Conservation (phyloP, 1,140 invertebrate genomes). For the Maconellicoccus hirsutus region DNA sequence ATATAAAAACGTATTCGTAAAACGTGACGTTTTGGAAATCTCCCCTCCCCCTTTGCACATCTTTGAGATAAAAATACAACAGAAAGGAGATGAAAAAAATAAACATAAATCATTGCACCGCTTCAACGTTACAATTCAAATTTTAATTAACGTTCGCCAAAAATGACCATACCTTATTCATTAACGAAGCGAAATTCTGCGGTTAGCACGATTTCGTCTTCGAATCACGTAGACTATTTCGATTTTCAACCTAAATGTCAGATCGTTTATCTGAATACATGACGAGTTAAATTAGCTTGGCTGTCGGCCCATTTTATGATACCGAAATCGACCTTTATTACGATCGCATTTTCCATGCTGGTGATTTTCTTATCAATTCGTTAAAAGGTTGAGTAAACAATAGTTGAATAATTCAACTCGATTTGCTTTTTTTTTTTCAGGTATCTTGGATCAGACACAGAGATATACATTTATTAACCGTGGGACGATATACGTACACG, state of each 20-base stretch:
- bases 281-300: background rate
- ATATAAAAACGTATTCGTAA: no score
- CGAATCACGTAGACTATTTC: background rate
- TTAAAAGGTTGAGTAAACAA: no score
- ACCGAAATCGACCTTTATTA: background rate
- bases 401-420: no score
- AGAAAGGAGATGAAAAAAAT: no score
- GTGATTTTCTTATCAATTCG: no score
- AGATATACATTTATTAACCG: conserved; percentile 73
- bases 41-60: no score
- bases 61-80: no score
- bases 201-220: background rate
- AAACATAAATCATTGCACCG: no score
- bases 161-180: background rate
- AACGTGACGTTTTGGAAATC: no score
- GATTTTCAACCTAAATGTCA: background rate
- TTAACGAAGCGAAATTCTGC: background rate
- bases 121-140: no score
- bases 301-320: background rate
- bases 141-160: no score
- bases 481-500: conserved; percentile 73
- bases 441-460: conserved; percentile 81
- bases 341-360: no score
- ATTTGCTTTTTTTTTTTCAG: conserved; percentile 38
- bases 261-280: background rate